Evolutionary conservation across 53 echinoderm and acorn worm genomes (phyloP).

Genomic region (Antedon mediterranea): DNA sequence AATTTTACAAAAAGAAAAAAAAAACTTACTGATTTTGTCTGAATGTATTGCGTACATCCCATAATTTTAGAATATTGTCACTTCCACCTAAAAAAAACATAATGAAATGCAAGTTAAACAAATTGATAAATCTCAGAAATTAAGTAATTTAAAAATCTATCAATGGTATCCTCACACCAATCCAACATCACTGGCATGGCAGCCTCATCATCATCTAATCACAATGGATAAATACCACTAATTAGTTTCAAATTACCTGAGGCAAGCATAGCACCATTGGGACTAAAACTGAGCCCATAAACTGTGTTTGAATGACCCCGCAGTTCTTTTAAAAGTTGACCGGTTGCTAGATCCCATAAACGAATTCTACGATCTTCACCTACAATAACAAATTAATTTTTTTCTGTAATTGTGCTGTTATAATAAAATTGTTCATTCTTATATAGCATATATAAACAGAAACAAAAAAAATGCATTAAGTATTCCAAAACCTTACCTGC

Average conservation of each 20-base stretch:
- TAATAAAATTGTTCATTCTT: too few relatives aligned
- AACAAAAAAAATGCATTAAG: too few relatives aligned
- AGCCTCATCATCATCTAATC: neutral
- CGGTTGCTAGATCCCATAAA: slow-evolving; percentile 81
- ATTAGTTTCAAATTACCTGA: slow-evolving; percentile 32
- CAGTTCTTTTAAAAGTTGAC: slow-evolving; percentile 72
- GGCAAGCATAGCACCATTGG: slow-evolving; percentile 62
- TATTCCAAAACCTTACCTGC: slow-evolving; percentile 42
- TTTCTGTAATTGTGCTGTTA: too few relatives aligned
- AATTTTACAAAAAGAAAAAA: neutral
- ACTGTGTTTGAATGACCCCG: slow-evolving; percentile 85
- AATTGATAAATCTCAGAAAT: too few relatives aligned
- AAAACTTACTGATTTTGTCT: slow-evolving; percentile 39
- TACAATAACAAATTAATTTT: slow-evolving; percentile 6
- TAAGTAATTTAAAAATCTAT: too few relatives aligned
- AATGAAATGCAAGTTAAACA: too few relatives aligned
- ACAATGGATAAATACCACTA: neutral
- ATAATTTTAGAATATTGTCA: slow-evolving; percentile 65
- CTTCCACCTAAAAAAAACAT: slow-evolving; percentile 34
- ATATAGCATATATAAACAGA: too few relatives aligned
- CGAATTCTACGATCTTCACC: slow-evolving; percentile 84
- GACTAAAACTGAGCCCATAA: slow-evolving; percentile 66
- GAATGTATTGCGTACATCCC: slow-evolving; percentile 70
- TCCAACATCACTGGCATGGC: too few relatives aligned
- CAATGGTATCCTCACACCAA: too few relatives aligned